Percentiles rank a stretch among this genome's conserved stretches.
Evolutionary conservation across 2,888 invertebrate genomes (phyloP).

Genomic region (Zhengitettix transpicula): DNA sequence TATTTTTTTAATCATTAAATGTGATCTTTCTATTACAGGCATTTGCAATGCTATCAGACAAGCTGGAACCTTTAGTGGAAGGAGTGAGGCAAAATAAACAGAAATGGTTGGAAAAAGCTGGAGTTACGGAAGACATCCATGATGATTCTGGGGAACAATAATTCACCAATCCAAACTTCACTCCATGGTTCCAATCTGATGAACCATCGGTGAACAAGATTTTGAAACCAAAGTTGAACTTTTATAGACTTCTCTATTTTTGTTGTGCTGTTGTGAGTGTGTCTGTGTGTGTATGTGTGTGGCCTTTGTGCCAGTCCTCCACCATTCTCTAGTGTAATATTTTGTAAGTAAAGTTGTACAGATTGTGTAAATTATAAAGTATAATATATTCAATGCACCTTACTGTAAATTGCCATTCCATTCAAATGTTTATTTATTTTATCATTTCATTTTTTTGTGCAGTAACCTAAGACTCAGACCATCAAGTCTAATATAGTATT

Average conservation of each 20-base stretch:
- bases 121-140: neutral
- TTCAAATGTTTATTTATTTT: neutral
- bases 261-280: neutral
- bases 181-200: too few relatives aligned
- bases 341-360: conserved; percentile 9
- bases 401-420: neutral
- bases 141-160: neutral
- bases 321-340: neutral
- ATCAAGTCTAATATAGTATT: neutral
- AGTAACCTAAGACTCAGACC: neutral
- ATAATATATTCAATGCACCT: neutral
- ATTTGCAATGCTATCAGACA: conserved; percentile 64
- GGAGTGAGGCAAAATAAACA: conserved; percentile 67
- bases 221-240: neutral
- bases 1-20: neutral
- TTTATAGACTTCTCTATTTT: neutral
- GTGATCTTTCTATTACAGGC: conserved; percentile 36
- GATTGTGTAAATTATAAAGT: conserved; percentile 9
- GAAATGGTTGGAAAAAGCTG: conserved; percentile 68
- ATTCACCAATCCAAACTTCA: neutral
- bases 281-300: neutral
- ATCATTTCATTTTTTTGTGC: neutral
- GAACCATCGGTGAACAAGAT: neutral
- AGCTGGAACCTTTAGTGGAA: conserved; percentile 62
- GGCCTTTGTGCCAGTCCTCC: neutral